Evolutionary conservation across 1,140 invertebrate genomes (phyloP).

Genomic region (Brachystomella parvula): DNA sequence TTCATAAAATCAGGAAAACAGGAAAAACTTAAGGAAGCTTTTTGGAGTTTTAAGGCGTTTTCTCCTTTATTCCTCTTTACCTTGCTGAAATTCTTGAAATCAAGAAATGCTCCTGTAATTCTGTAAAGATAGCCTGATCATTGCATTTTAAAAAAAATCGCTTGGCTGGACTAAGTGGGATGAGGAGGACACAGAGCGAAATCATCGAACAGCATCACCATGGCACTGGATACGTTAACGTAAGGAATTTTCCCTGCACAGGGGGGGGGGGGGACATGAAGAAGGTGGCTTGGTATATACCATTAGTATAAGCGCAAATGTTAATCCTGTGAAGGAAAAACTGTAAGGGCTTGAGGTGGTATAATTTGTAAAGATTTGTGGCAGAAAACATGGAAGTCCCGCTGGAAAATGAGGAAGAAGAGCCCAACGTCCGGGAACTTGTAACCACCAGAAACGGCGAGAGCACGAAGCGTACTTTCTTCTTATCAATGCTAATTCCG

Average conservation of each 20-base stretch:
- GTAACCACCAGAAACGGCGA: background rate
- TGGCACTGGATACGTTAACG: background rate
- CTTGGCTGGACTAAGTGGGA: background rate
- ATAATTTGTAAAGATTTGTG: background rate
- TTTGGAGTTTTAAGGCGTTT: no score
- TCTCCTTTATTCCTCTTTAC: no score
- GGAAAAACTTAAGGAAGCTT: no score
- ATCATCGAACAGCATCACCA: background rate
- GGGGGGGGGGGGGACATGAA: background rate
- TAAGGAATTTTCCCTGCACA: background rate
- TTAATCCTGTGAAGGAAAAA: background rate
- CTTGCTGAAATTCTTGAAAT: no score
- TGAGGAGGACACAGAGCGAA: background rate
- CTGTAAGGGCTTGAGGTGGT: background rate
- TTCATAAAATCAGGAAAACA: no score
- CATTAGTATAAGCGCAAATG: background rate
- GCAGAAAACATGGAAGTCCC: background rate
- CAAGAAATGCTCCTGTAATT: no score
- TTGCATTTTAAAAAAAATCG: background rate
- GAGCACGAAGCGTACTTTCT: background rate
- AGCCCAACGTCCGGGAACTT: background rate
- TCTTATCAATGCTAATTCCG: background rate
- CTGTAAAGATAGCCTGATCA: no score
- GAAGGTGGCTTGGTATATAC: background rate
- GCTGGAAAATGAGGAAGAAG: background rate